A percentile compares a stretch with the other conserved stretches of the same genome.
Evolutionary conservation across 2,888 invertebrate species (phyloP).

Genomic region (Helobdella robusta): DNA sequence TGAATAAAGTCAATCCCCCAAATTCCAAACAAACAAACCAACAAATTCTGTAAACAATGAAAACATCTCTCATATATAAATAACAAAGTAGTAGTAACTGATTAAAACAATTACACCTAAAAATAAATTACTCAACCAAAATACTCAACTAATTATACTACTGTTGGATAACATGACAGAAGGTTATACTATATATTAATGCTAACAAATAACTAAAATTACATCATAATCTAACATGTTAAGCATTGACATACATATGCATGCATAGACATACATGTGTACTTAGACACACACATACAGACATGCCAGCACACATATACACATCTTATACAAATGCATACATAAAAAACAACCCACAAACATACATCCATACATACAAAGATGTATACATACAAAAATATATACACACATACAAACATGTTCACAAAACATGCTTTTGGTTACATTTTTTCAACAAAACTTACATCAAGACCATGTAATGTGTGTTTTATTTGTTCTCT

Average conservation of each 20-base stretch:
- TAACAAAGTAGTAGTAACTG: too few relatives aligned
- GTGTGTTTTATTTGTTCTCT: constrained; percentile 34
- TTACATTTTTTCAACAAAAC: not conserved
- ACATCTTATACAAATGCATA: not conserved
- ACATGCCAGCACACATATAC: constrained; percentile 12
- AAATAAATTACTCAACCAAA: too few relatives aligned
- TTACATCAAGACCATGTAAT: constrained; percentile 27
- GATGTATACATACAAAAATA: constrained; percentile 12
- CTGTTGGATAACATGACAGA: too few relatives aligned
- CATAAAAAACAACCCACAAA: constrained; percentile 9
- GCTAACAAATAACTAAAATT: not conserved
- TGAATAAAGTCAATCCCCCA: too few relatives aligned
- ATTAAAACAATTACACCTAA: too few relatives aligned
- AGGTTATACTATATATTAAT: not conserved
- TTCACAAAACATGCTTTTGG: not conserved
- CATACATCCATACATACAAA: constrained; percentile 17
- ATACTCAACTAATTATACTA: too few relatives aligned
- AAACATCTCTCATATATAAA: too few relatives aligned
- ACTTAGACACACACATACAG: constrained; percentile 5
- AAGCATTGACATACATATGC: constrained; percentile 6
- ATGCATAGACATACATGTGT: not conserved
- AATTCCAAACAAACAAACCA: too few relatives aligned
- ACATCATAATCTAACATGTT: not conserved
- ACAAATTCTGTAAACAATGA: too few relatives aligned
- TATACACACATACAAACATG: constrained; percentile 21